Conservation (phyloP, 1,140 invertebrate species). For the Heliconius nattereri region DNA sequence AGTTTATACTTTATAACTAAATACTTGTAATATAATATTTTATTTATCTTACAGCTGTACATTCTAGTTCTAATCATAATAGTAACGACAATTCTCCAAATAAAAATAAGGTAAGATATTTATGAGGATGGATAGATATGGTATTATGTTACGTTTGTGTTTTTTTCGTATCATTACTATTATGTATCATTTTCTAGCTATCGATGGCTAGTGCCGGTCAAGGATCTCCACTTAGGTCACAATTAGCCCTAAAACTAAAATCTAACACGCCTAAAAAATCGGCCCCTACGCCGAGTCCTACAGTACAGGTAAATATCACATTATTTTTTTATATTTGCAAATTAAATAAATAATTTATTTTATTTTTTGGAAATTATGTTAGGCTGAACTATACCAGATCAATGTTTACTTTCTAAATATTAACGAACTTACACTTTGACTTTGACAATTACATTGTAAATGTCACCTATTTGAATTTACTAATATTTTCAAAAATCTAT, state of each 20-base stretch:
- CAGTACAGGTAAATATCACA: slow-evolving; percentile 65
- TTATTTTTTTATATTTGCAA: background rate
- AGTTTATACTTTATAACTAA: background rate
- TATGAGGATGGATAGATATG: too few species aligned
- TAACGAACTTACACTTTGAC: background rate
- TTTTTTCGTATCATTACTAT: background rate
- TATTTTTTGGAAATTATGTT: background rate
- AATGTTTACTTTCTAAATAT: background rate
- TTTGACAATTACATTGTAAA: background rate
- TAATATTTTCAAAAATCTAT: slow-evolving; percentile 11
- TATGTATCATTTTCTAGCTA: slow-evolving; percentile 54
- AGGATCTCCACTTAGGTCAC: slow-evolving; percentile 84
- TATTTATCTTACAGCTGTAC: slow-evolving; percentile 54
- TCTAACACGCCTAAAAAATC: slow-evolving; percentile 79
- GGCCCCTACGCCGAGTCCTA: slow-evolving; percentile 73
- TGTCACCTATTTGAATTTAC: background rate
- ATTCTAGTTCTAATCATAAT: slow-evolving; percentile 70
- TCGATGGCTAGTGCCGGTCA: slow-evolving; percentile 80
- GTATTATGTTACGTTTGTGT: background rate
- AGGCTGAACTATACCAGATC: background rate
- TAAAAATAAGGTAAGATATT: slow-evolving; percentile 64
- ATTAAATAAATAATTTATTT: too few species aligned
- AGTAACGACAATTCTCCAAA: slow-evolving; percentile 74
- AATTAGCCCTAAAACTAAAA: slow-evolving; percentile 84
- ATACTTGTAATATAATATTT: background rate